These are phyloP conservation scores for Procambarus virginalis DNA, from an alignment of 1,140 invertebrate genomes.

Conservation along the genomic window DNA sequence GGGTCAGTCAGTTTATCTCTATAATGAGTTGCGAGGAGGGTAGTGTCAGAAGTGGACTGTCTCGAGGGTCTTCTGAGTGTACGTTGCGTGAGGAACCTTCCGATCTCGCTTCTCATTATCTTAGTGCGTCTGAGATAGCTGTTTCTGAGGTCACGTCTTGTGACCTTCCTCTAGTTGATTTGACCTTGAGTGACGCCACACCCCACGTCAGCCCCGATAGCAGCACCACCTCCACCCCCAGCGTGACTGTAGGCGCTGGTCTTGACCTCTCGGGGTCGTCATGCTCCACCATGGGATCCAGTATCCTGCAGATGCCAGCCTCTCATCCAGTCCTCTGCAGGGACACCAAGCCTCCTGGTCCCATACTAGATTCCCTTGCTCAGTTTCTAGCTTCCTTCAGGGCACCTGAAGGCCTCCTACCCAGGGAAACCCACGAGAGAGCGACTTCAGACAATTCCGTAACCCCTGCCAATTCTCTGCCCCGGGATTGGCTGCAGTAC, in stretches of 20 bases:
- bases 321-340: not conserved
- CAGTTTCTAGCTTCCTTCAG: conserved; percentile 28
- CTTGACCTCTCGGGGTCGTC: not conserved
- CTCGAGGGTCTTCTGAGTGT: conserved; percentile 21
- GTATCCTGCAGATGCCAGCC: not conserved
- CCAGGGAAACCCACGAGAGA: conserved; percentile 20
- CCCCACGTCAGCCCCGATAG: conserved; percentile 40
- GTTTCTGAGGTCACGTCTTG: conserved; percentile 30
- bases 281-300: not conserved
- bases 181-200: conserved; percentile 42
- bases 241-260: not conserved
- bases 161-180: conserved; percentile 27
- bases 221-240: conserved; percentile 12
- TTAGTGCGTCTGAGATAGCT: conserved; percentile 41
- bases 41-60: not conserved
- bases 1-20: not conserved
- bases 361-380: not conserved
- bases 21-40: not conserved
- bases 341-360: not conserved
- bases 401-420: not conserved
- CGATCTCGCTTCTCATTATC: conserved; percentile 16
- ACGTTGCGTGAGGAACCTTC: conserved; percentile 35
- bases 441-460: not conserved
- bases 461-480: not conserved
- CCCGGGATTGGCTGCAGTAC: not conserved